These are phyloP conservation scores for Amphiprion percula DNA, from an alignment of 2,113 vertebrate species.

Conservation along the genomic window DNA sequence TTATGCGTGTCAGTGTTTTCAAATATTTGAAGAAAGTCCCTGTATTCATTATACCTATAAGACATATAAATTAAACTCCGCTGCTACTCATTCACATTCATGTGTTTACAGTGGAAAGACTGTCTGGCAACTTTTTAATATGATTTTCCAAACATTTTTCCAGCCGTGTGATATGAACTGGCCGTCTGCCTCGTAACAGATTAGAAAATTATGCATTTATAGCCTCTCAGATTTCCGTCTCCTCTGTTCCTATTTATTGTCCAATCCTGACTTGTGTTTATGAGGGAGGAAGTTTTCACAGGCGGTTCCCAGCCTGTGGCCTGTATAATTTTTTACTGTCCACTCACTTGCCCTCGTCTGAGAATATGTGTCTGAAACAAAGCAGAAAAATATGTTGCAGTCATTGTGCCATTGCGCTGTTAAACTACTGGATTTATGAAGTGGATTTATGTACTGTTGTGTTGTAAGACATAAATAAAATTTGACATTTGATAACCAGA, in stretches of 20 bases:
- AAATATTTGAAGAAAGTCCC: slow-evolving; percentile 21
- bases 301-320: slow-evolving; percentile 53
- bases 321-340: slow-evolving; percentile 53
- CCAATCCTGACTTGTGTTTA: slow-evolving; percentile 65
- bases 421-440: slow-evolving; percentile 32
- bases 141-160: slow-evolving; percentile 62
- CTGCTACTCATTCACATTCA: slow-evolving; percentile 51
- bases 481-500: neutral
- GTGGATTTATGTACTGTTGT: slow-evolving; percentile 17
- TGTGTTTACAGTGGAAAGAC: slow-evolving; percentile 69
- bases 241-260: slow-evolving; percentile 74
- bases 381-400: slow-evolving; percentile 23
- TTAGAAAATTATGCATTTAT: slow-evolving; percentile 76
- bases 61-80: slow-evolving; percentile 25
- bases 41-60: slow-evolving; percentile 23
- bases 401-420: slow-evolving; percentile 34
- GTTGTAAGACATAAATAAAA: neutral
- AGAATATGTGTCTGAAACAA: neutral
- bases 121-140: slow-evolving; percentile 66
- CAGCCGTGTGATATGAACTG: slow-evolving; percentile 63
- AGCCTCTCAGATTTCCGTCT: slow-evolving; percentile 75
- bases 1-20: neutral
- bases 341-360: slow-evolving; percentile 32
- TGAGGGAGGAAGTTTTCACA: slow-evolving; percentile 67
- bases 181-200: slow-evolving; percentile 66